A percentile compares a stretch with the other conserved stretches of the same genome.
Evolutionary conservation across 2,797 vertebrate species (phyloP).

Genomic region (Tadarida brasiliensis): DNA sequence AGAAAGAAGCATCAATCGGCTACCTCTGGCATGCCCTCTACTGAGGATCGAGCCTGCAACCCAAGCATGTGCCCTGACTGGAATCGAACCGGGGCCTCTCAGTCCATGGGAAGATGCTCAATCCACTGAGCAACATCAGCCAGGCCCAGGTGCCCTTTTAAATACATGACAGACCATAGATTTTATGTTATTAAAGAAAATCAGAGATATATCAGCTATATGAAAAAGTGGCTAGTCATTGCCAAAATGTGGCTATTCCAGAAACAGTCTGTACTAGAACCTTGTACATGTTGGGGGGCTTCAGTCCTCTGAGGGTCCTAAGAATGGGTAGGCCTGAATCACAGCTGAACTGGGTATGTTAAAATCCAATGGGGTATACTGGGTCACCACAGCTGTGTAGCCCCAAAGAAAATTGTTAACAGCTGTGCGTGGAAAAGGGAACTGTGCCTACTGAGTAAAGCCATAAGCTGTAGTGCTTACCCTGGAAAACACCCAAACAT

Average conservation of each 20-base stretch:
- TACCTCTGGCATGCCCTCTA: no score
- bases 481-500: neutral
- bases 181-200: slow-evolving; percentile 3
- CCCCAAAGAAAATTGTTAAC: neutral
- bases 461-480: neutral
- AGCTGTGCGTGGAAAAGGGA: neutral
- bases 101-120: no score
- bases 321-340: neutral
- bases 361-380: neutral
- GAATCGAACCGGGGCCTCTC: no score
- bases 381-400: neutral
- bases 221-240: neutral
- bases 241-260: neutral
- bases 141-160: neutral
- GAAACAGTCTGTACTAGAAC: neutral
- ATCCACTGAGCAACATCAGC: no score
- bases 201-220: neutral
- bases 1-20: no score
- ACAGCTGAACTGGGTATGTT: neutral
- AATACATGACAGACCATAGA: neutral
- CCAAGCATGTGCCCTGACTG: no score
- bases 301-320: neutral
- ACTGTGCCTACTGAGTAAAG: neutral
- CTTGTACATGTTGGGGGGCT: neutral
- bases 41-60: no score